Evolutionary conservation across 2,888 invertebrate genomes (phyloP).

Genomic region (Acleris laterana): DNA sequence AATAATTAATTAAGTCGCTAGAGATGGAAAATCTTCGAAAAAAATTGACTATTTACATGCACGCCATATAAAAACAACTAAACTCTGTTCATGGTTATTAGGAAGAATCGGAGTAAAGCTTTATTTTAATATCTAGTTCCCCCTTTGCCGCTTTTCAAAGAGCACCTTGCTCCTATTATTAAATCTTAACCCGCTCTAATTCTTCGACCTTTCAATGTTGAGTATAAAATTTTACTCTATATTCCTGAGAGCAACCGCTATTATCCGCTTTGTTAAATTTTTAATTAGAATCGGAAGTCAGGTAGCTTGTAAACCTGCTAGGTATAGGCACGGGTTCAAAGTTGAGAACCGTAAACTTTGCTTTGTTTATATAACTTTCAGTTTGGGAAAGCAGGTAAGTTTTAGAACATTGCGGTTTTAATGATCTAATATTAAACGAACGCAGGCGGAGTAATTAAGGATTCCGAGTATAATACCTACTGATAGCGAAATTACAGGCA

Average conservation of each 20-base stretch:
- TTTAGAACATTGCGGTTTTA: conserved; percentile 82
- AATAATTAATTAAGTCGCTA: too few relatives aligned
- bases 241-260: conserved; percentile 56
- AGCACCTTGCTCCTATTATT: conserved; percentile 37
- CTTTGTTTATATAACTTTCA: conserved; percentile 80
- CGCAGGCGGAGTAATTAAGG: conserved; percentile 81
- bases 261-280: conserved; percentile 75
- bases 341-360: conserved; percentile 74
- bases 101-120: conserved; percentile 30
- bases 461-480: conserved; percentile 70
- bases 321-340: conserved; percentile 73
- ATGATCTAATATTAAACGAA: conserved; percentile 84
- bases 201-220: conserved; percentile 40
- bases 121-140: conserved; percentile 34
- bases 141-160: conserved; percentile 32
- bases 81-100: conserved; percentile 19
- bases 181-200: conserved; percentile 41
- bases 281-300: conserved; percentile 77
- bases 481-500: conserved; percentile 68
- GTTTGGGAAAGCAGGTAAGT: conserved; percentile 79
- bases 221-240: conserved; percentile 54
- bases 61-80: neutral
- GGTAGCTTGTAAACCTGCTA: conserved; percentile 67
- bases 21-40: too few relatives aligned
- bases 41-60: too few relatives aligned